phyloP scores from a whole-genome alignment of 2,113 vertebrate species.

The Vidua macroura region DNA sequence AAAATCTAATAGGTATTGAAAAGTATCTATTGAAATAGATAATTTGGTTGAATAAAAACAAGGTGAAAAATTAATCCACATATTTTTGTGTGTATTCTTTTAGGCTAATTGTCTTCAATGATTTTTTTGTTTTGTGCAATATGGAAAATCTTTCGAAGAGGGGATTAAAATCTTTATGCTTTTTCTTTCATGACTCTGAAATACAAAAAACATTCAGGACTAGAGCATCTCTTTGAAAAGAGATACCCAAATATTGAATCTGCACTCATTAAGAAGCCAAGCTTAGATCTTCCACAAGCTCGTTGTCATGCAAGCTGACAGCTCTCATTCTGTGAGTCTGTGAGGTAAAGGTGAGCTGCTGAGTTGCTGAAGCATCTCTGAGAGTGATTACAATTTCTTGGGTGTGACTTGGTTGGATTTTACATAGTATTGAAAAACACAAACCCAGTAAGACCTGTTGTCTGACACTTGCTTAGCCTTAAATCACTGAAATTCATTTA shows the following conservation, averaged over 20 bases:
- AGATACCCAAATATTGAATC: background rate
- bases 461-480: background rate
- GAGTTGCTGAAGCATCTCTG: background rate
- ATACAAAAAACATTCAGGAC: too few relatives aligned
- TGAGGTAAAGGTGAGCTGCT: background rate
- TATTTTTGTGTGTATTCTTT: background rate
- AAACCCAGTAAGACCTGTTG: background rate
- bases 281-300: background rate
- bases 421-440: background rate
- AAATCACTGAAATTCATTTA: background rate
- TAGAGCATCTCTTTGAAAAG: background rate
- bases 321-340: background rate
- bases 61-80: background rate
- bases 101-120: background rate
- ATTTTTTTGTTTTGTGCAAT: background rate
- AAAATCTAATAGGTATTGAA: background rate
- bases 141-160: background rate
- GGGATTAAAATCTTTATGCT: background rate
- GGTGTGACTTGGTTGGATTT: background rate
- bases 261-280: background rate
- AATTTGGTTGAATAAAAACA: background rate
- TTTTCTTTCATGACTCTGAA: background rate
- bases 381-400: background rate
- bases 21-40: background rate
- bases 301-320: accelerated